phyloP scores from a whole-genome alignment of 2,113 vertebrate genomes.

The Callospermophilus lateralis region DNA sequence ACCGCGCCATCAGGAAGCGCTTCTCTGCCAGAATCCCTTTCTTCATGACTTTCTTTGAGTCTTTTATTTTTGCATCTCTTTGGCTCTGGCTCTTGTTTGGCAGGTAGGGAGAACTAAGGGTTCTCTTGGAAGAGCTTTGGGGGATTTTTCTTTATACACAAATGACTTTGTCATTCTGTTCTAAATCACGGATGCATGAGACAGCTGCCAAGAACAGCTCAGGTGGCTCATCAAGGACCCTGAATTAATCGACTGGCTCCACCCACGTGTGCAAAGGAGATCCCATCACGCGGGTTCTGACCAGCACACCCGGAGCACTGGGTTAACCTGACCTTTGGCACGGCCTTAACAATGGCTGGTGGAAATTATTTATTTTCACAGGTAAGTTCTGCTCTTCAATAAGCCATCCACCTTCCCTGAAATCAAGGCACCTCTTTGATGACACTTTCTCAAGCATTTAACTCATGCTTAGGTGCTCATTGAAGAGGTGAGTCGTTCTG shows the following conservation, averaged over 20 bases:
- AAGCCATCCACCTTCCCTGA: background rate
- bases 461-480: too few species aligned
- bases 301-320: background rate
- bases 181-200: slow-evolving; percentile 60
- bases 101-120: slow-evolving; percentile 63
- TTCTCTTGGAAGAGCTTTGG: slow-evolving; percentile 54
- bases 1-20: fast-evolving
- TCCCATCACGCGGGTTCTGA: background rate
- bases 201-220: slow-evolving; percentile 46
- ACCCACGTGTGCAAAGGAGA: background rate
- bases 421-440: background rate
- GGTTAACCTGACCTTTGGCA: background rate
- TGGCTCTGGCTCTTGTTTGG: slow-evolving; percentile 45
- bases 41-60: slow-evolving; percentile 31
- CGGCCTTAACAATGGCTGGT: background rate
- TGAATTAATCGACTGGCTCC: slow-evolving; percentile 24
- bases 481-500: background rate
- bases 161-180: slow-evolving; percentile 69
- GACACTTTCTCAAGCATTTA: fast-evolving
- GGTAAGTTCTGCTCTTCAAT: background rate
- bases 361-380: background rate
- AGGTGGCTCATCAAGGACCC: background rate
- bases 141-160: slow-evolving; percentile 45
- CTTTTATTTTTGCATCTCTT: slow-evolving; percentile 54
- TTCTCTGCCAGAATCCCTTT: background rate